Percentiles rank a stretch among this genome's conserved stretches.
phyloP scores from a whole-genome alignment of 1,140 invertebrate genomes.

The Bathynomus jamesi region DNA sequence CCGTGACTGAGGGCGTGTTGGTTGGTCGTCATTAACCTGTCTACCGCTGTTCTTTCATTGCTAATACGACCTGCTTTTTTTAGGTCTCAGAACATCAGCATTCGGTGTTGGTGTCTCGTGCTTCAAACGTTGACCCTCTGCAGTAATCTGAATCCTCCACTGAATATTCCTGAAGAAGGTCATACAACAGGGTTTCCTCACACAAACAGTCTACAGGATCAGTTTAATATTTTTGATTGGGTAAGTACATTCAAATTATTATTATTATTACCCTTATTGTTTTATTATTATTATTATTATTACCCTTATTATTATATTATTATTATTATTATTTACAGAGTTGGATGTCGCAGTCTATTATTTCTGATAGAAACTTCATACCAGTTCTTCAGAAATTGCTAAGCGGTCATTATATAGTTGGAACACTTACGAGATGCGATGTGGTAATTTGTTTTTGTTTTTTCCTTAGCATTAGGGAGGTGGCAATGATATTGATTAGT shows the following conservation, averaged over 20 bases:
- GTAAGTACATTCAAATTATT: too few relatives aligned
- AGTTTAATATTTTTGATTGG: neutral
- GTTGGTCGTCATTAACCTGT: too few relatives aligned
- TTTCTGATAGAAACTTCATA: slow-evolving; percentile 61
- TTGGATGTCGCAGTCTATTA: slow-evolving; percentile 52
- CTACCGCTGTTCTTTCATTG: neutral
- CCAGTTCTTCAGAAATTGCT: slow-evolving; percentile 62
- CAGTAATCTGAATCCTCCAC: slow-evolving; percentile 25
- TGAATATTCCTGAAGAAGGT: neutral
- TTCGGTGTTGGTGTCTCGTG: slow-evolving; percentile 33
- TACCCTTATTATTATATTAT: too few relatives aligned
- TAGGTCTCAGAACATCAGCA: slow-evolving; percentile 14
- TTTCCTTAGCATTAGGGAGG: slow-evolving; percentile 6
- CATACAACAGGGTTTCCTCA: neutral
- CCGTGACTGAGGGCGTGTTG: too few relatives aligned
- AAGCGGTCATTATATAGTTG: slow-evolving; percentile 48
- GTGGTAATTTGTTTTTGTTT: slow-evolving; percentile 35
- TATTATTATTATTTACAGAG: slow-evolving; percentile 24
- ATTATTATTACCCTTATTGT: too few relatives aligned
- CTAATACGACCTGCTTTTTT: neutral
- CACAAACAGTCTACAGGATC: neutral
- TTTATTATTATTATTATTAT: too few relatives aligned
- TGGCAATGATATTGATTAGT: too few relatives aligned
- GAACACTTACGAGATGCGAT: slow-evolving; percentile 24
- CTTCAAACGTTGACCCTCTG: slow-evolving; percentile 31